These are phyloP conservation scores for Squalus acanthias DNA, from an alignment of 2,797 vertebrate species.

Conservation along the genomic window DNA sequence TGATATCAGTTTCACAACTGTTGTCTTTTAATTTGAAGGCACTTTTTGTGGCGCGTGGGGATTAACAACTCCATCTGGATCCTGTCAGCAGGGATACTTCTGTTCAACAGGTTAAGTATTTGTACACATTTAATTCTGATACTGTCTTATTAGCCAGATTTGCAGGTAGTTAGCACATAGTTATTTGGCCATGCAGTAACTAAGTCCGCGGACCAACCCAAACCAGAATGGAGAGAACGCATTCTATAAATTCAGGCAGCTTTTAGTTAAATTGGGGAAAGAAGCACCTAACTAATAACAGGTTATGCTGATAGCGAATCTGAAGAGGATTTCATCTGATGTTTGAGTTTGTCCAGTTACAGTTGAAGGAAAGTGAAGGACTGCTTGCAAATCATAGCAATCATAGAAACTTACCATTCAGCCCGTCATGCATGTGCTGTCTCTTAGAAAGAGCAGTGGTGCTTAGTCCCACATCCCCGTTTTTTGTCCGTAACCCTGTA, in stretches of 20 bases:
- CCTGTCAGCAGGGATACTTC: constrained; percentile 74
- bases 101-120: constrained; percentile 63
- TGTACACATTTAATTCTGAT: neutral
- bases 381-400: neutral
- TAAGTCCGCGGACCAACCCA: neutral
- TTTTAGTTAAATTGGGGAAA: neutral
- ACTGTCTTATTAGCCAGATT: neutral
- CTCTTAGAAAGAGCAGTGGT: neutral
- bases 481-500: neutral
- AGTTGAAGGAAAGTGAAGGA: neutral
- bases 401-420: neutral
- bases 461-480: neutral
- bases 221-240: neutral
- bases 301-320: neutral
- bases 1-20: neutral
- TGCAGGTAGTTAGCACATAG: neutral
- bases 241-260: neutral
- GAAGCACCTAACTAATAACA: neutral
- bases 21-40: constrained; percentile 50
- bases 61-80: constrained; percentile 67
- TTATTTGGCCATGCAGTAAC: neutral
- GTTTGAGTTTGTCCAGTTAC: neutral
- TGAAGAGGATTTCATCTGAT: neutral
- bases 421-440: neutral
- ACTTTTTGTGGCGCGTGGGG: constrained; percentile 77